Conservation (phyloP, 2,797 vertebrate genomes). For the Enteromius unitaeniatus region DNA sequence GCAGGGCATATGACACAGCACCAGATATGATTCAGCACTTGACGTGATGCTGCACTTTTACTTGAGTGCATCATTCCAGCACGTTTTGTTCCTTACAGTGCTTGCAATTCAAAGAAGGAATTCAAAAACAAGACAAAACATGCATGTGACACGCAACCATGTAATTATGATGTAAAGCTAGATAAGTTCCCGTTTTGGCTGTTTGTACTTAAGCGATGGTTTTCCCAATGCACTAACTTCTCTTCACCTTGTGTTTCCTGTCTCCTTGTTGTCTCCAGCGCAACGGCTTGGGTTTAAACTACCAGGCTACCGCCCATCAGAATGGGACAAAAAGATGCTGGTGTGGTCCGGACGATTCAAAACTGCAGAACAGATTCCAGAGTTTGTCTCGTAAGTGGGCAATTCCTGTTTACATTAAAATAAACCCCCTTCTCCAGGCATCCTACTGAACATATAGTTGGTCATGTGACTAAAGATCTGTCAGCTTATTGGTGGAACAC, state of each 20-base stretch:
- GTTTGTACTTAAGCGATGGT: constrained; percentile 55
- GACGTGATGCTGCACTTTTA: neutral
- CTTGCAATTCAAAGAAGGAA: neutral
- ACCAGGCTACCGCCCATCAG: constrained; percentile 82
- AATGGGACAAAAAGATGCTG: constrained; percentile 84
- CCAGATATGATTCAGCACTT: constrained; percentile 10
- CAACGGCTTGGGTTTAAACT: constrained; percentile 68
- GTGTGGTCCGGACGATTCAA: constrained; percentile 92
- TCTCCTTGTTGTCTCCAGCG: constrained; percentile 55
- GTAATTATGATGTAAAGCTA: neutral
- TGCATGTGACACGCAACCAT: neutral
- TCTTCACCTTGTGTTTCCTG: neutral
- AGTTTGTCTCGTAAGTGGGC: constrained; percentile 88
- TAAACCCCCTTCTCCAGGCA: constrained; percentile 53
- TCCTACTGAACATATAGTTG: constrained; percentile 12
- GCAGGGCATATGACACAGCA: neutral
- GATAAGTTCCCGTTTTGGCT: neutral
- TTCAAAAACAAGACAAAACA: neutral
- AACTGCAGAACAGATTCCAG: constrained; percentile 88
- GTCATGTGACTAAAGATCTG: constrained; percentile 58
- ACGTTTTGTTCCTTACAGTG: neutral
- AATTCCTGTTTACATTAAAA: constrained; percentile 70
- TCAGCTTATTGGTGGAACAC: constrained; percentile 55
- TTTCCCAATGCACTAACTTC: neutral
- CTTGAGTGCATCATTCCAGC: neutral